Evolutionary conservation across 1,140 invertebrate species (phyloP).

Genomic region (Nasonia giraulti): DNA sequence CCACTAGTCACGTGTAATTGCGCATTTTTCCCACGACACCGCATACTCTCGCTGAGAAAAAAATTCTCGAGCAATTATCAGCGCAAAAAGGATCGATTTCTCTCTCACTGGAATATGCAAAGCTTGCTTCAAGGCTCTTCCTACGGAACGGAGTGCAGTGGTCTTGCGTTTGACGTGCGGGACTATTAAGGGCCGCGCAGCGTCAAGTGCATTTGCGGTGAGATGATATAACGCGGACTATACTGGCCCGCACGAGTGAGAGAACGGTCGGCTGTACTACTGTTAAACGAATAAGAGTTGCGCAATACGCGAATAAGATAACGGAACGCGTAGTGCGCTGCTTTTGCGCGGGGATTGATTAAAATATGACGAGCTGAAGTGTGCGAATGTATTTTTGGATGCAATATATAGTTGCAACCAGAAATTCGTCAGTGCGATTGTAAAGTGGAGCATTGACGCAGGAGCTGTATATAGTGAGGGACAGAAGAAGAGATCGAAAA

Average conservation of each 20-base stretch:
- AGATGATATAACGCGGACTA: background rate
- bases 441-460: background rate
- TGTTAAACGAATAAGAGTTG: background rate
- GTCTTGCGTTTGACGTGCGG: slow-evolving; percentile 17
- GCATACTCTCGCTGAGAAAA: too few relatives aligned
- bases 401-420: background rate
- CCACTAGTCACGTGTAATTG: background rate
- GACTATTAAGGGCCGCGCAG: slow-evolving; percentile 3
- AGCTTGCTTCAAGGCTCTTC: background rate
- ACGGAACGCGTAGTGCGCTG: background rate
- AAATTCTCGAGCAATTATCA: too few relatives aligned
- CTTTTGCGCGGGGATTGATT: background rate
- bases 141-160: background rate
- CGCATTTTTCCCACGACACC: too few relatives aligned
- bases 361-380: background rate
- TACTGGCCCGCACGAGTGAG: background rate
- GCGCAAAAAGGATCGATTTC: too few relatives aligned
- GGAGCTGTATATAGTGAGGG: background rate
- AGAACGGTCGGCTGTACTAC: too few relatives aligned
- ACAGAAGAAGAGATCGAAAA: background rate
- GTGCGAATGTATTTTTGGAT: background rate
- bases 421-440: background rate
- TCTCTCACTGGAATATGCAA: too few relatives aligned
- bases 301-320: background rate
- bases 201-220: slow-evolving; percentile 22